Evolutionary conservation across 2,113 vertebrate genomes (phyloP).

Genomic region (Pluvialis apricaria): DNA sequence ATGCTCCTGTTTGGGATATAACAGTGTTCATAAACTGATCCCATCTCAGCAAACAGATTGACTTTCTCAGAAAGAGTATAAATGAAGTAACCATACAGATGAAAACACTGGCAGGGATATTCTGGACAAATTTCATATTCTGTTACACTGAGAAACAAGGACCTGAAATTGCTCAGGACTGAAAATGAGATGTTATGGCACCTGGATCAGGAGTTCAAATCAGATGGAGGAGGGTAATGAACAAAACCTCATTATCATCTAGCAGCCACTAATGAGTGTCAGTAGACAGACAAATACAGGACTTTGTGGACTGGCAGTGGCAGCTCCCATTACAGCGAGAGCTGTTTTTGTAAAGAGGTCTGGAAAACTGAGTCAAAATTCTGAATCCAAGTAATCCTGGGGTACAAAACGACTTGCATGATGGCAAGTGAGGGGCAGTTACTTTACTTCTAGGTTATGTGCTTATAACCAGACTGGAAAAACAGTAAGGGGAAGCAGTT

Average conservation of each 20-base stretch:
- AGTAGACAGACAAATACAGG: not conserved
- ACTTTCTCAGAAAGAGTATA: not conserved
- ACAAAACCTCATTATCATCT: not conserved
- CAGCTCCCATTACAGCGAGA: not conserved
- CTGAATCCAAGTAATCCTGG: not conserved
- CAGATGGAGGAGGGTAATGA: not conserved
- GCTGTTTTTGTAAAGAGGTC: not conserved
- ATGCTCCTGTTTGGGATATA: not conserved
- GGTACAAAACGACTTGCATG: not conserved
- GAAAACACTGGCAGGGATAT: not conserved
- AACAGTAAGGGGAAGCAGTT: not conserved
- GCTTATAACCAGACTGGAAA: not conserved
- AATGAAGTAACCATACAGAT: not conserved
- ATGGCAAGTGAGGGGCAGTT: not conserved
- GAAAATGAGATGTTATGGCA: constrained; percentile 30
- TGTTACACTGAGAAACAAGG: not conserved
- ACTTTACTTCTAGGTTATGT: not conserved
- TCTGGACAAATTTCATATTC: not conserved
- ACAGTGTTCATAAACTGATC: not conserved
- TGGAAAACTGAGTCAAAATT: not conserved
- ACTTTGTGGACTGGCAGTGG: not conserved
- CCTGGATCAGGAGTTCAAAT: constrained; percentile 28
- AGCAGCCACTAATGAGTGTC: constrained; percentile 6
- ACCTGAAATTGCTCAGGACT: not conserved
- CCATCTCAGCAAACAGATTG: not conserved